A percentile compares a stretch with the other conserved stretches of the same genome.
These are phyloP conservation scores for Dendroctonus ponderosae DNA, from an alignment of 1,140 invertebrate species.

Conservation along the genomic window DNA sequence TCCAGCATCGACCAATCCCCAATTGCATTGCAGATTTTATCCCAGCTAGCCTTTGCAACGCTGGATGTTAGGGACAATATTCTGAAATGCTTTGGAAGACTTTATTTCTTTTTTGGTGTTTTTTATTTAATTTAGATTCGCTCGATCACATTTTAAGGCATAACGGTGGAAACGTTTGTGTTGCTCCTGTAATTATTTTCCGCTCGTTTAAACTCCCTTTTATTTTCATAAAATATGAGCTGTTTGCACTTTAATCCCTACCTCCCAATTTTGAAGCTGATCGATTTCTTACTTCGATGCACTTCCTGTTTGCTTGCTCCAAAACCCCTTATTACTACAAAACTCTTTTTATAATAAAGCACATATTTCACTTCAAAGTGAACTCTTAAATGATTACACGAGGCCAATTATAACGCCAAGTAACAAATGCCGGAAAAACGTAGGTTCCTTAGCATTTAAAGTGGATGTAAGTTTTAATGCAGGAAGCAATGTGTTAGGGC, in stretches of 20 bases:
- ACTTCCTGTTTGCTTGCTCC: too few species aligned
- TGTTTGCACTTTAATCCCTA: too few species aligned
- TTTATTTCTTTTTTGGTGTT: background rate
- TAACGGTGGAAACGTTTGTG: too few species aligned
- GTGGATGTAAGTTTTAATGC: conserved; percentile 17
- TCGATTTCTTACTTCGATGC: too few species aligned
- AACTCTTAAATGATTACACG: background rate
- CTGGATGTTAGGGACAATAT: background rate
- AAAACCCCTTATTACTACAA: too few species aligned
- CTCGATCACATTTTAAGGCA: too few species aligned
- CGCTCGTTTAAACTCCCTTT: too few species aligned
- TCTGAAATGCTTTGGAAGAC: background rate
- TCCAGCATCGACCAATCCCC: conserved; percentile 8
- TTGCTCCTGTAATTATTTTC: too few species aligned
- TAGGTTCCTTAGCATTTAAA: conserved; percentile 4
- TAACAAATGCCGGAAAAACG: background rate
- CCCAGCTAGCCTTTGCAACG: background rate
- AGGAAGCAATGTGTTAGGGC: conserved; percentile 16
- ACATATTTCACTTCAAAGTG: too few species aligned
- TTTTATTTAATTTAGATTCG: background rate
- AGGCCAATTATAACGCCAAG: background rate
- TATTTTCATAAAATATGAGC: too few species aligned
- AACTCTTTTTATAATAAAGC: too few species aligned
- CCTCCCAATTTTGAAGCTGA: too few species aligned
- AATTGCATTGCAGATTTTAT: conserved; percentile 26